Base-by-base conservation (phyloP, 2,797 vertebrate species). In the Eulemur mongoz region DNA sequence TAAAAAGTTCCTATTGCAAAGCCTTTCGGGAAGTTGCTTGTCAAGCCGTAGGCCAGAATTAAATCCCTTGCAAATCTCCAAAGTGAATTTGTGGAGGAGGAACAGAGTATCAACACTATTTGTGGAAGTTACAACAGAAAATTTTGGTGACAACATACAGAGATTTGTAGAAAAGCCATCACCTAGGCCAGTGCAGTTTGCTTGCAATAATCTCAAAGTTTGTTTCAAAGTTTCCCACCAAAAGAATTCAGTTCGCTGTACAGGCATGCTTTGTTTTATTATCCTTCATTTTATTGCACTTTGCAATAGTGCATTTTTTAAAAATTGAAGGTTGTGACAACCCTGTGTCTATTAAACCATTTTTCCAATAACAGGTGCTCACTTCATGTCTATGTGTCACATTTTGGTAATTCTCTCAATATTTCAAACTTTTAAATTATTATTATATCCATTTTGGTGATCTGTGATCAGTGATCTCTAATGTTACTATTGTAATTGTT, bases 21-120 rank as follows among this genome's bases (percentile, higher is more conserved):
- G 59, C 43, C 63, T 96, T 80, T 86, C 43, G 95, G 91, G 48
- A 97, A 97, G 89, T 59, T 91, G 43, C 17, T 73, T 78, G 72
- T 85, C 93, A 89, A 43, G 89, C 11, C 40, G 17, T 35, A 50
- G 78, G 91, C 20, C 88, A 84, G 20, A 23, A 81, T 48, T 32
- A 93, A 97, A 63, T 93, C 78, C 50, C 18, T 59, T 70, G 50
- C 18, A 93, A 83, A 63, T 89, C 50, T 83, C 45, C 45, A 52
- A 70, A 94, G 45, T 89, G 50, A 86, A 57, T 94, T 82, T 70
- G 40, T 50, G 18, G 9, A 84, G 38, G 35, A 75, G 13, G 40
- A 35, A 22, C 45, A 61, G 12, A 59, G 14, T n/a, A 81, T n/a
- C 27, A 67, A 67, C 40, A 65, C 23, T 89, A 45, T 70, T 23